These are phyloP conservation scores for Corythucha ciliata DNA, from an alignment of 2,888 invertebrate genomes.

Conservation along the genomic window DNA sequence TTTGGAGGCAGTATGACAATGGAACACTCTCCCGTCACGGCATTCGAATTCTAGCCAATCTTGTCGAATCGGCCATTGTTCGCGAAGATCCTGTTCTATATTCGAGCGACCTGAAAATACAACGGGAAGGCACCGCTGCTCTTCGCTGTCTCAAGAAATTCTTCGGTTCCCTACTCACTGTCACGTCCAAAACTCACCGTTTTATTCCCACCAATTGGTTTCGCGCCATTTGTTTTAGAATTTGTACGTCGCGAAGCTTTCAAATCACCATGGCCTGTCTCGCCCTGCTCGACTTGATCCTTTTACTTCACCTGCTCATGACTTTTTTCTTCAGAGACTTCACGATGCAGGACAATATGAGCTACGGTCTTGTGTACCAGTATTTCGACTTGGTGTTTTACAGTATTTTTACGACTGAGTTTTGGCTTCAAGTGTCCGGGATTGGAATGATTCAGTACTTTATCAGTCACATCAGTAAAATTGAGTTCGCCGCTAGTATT, in stretches of 20 bases:
- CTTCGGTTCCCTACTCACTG: constrained; percentile 16
- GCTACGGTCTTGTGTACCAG: not conserved
- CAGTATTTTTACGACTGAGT: constrained; percentile 9
- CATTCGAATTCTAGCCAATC: constrained; percentile 17
- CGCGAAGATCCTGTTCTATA: constrained; percentile 16
- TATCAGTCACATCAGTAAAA: constrained; percentile 8
- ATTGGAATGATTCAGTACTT: constrained; percentile 20
- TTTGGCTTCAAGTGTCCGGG: constrained; percentile 13
- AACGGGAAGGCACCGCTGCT: constrained; percentile 8
- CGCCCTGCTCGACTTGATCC: constrained; percentile 14
- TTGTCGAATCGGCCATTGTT: constrained; percentile 17
- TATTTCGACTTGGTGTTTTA: constrained; percentile 8
- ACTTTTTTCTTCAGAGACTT: constrained; percentile 1
- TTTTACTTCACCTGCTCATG: constrained; percentile 6
- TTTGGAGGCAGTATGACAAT: constrained; percentile 17
- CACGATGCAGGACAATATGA: no score
- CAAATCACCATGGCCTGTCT: constrained; percentile 18
- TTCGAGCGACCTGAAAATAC: constrained; percentile 17
- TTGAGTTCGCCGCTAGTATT: constrained; percentile 18
- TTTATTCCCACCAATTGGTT: constrained; percentile 20
- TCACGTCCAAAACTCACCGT: constrained; percentile 20
- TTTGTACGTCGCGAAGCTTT: constrained; percentile 18
- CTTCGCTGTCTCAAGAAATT: constrained; percentile 14
- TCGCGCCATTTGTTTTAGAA: constrained; percentile 18
- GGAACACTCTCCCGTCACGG: constrained; percentile 21